Evolutionary conservation across 2,888 invertebrate species (phyloP).

Genomic region (Dryocosmus kuriphilus): DNA sequence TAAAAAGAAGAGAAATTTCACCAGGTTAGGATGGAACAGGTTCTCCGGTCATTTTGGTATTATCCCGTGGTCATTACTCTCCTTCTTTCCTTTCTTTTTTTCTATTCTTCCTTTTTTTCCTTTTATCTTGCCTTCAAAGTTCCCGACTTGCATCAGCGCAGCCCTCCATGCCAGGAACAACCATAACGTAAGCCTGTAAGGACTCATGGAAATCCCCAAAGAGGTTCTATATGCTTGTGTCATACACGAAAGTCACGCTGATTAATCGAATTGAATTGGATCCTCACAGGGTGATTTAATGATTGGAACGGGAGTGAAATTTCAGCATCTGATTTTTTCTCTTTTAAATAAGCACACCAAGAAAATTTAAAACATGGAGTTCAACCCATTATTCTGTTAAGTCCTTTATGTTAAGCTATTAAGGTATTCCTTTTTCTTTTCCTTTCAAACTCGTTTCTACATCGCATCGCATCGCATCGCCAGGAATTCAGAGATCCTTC

Average conservation of each 20-base stretch:
- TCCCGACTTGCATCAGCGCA: constrained; percentile 41
- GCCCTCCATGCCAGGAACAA: neutral
- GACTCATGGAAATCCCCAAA: constrained; percentile 7
- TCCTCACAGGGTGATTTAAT: neutral
- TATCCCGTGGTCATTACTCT: constrained; percentile 35
- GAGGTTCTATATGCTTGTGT: neutral
- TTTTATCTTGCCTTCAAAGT: constrained; percentile 16
- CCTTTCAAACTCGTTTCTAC: neutral
- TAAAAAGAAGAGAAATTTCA: constrained; percentile 45
- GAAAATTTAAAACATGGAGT: constrained; percentile 3
- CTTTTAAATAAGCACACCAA: constrained; percentile 37
- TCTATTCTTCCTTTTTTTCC: constrained; percentile 1
- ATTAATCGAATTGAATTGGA: neutral
- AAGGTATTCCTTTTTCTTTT: neutral
- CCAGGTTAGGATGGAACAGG: constrained; percentile 42
- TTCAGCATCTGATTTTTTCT: neutral
- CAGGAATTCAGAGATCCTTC: neutral
- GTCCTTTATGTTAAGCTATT: neutral
- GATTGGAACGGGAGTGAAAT: neutral
- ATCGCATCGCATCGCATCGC: neutral
- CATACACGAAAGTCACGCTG: neutral
- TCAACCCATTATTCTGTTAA: neutral
- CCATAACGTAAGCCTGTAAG: constrained; percentile 16
- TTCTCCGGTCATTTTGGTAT: constrained; percentile 33
- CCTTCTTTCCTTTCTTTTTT: constrained; percentile 17